Evolutionary conservation across 2,797 vertebrate genomes (phyloP), one percentile per base, ranked within the genome.

Genomic region (Myotis myotis): DNA sequence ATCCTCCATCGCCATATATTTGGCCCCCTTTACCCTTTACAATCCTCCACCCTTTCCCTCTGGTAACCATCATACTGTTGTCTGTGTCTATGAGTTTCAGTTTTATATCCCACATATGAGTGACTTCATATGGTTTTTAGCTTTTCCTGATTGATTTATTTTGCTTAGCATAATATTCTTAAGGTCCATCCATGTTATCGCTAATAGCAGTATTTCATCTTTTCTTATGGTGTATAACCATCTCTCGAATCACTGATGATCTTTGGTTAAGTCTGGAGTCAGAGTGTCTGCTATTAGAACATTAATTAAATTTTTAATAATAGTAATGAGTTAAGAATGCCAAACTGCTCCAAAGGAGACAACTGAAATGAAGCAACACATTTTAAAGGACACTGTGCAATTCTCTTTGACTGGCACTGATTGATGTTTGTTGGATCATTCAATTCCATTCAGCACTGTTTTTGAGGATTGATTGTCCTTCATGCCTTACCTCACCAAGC

Each of bases 371-470:
- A 90, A 86, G 38, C 74, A 93, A 68, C 8, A 38, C 11, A 19
- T 95, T 80, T 87, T 79, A 75, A 92, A 89, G 44, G 70, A 71
- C 8, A 12, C 9, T 57, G 12, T 85, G 10, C 20, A n/a, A 57
- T 51, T 36, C 20, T 81, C 25, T 76, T 83, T 62, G 57, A 33
- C 25, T 66, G 51, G 53, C 62, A 87, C 23, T 22, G 5, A 16
- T 68, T 49, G 44, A 80, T 92, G 33, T 93, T 71, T 95, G 76
- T 87, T 91, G 60, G 76, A 80, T 95, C 81, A 66, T 23, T 57
- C 87, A 36, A 44, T 68, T 94, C 38, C 51, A 57, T 60, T 66
- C 76, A 71, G 53, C 22, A 38, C 41, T 87, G 19, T 33, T 85
- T 80, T 81, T 91, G 70, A 90, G 66, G 90, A 89, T 12, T 53